Conservation (phyloP, 2,888 invertebrate genomes). For the Drosophila rellima region DNA sequence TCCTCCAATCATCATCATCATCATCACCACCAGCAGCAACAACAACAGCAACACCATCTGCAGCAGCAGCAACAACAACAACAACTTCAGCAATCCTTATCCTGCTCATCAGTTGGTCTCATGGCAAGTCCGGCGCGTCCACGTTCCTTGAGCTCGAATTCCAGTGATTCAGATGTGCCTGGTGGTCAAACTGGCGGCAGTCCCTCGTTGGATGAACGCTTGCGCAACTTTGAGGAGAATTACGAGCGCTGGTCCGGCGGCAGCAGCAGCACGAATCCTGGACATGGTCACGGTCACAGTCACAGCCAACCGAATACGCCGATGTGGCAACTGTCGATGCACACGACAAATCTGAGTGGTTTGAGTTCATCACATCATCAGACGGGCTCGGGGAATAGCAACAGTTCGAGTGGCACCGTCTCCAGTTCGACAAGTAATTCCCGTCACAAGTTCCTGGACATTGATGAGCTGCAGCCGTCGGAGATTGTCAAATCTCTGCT, state of each 20-base stretch:
- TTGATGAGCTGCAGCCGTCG: conserved; percentile 95
- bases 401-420: conserved; percentile 87
- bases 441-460: conserved; percentile 92
- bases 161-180: conserved; percentile 89
- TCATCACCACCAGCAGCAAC: conserved; percentile 49
- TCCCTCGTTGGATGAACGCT: conserved; percentile 95
- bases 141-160: conserved; percentile 91
- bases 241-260: conserved; percentile 94
- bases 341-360: conserved; percentile 50
- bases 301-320: conserved; percentile 83
- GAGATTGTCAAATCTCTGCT: conserved; percentile 97
- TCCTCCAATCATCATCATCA: conserved; percentile 76
- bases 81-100: conserved; percentile 51
- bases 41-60: conserved; percentile 53
- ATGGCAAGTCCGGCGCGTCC: conserved; percentile 88
- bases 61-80: conserved; percentile 53
- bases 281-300: conserved; percentile 17
- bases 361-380: conserved; percentile 59
- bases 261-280: conserved; percentile 53
- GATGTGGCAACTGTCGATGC: conserved; percentile 76
- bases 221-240: conserved; percentile 96
- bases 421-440: conserved; percentile 85
- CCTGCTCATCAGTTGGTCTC: conserved; percentile 85
- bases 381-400: conserved; percentile 60
- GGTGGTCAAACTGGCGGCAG: conserved; percentile 87